Base-by-base conservation (phyloP, 2,888 invertebrate genomes). In the Tipula unca region DNA sequence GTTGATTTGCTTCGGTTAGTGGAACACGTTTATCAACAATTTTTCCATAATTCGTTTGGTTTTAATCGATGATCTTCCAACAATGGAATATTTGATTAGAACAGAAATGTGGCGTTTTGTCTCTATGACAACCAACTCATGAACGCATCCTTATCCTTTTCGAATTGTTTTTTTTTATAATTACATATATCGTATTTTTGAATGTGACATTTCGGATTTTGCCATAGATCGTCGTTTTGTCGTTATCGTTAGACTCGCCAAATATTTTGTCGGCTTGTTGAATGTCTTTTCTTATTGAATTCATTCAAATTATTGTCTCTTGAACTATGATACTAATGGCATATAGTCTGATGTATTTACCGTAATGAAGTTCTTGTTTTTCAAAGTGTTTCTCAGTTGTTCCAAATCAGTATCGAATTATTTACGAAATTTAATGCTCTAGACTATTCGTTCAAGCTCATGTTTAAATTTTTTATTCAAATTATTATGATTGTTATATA, bases 81-180 rank as follows among this genome's bases (percentile, higher is more conserved):
- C 0, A 97, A 93, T 87, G 96, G 96, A 25, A 97, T 92, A 88
- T 95, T 96, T 93, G 2, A 97, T 92, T 88, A 97, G 97, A 39
- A 95, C 94, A 10, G 95, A 95, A 0, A 96, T 95, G 1, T 96
- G 95, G 0, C 96, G 95, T 90, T 98, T 97, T 35, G 96, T 96
- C 91, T 98, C 96, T n/a, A n/a, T 87, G 96, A 95, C 54, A 98
- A 92, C 98, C 98, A 98, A 88, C 95, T 94, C 87, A 95, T 94
- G 89, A 96, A 95, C 88, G 95, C 94, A 86, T 95, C 95, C 85
- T 96, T 92, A 86, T 96, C 95, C 82, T 93, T 93, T 90, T 98
- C 98, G 88, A 97, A 96, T 84, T 95, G 93, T 88, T 94, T 88
- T 96, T 95, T 86, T 94, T 93, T 90, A 95, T 94, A 48, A 97